Conservation (phyloP, 1,140 invertebrate species). For the Drosophila nikananu region DNA sequence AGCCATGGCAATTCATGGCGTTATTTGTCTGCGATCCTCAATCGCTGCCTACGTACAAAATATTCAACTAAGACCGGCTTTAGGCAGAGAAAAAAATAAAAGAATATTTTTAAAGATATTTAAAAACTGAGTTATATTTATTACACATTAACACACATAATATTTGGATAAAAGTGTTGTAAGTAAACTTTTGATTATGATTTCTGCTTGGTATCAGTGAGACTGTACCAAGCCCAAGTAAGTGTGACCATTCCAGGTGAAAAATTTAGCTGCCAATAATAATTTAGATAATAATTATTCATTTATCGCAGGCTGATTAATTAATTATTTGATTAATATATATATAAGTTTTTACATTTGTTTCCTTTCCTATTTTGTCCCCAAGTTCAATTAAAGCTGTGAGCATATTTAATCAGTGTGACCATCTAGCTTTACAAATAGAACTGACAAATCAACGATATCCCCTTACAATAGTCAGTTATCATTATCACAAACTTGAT, state of each 20-base stretch:
- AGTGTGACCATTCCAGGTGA: neutral
- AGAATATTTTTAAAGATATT: too few relatives aligned
- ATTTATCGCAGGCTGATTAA: too few relatives aligned
- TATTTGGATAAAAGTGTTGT: neutral
- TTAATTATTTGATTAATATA: too few relatives aligned
- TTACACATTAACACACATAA: neutral
- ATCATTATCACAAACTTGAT: neutral
- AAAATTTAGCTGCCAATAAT: too few relatives aligned
- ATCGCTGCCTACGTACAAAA: conserved; percentile 27
- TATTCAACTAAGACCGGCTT: conserved; percentile 11
- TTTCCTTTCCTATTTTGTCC: too few relatives aligned
- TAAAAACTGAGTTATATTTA: neutral
- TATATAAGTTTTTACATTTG: too few relatives aligned
- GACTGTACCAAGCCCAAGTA: neutral
- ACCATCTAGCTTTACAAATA: neutral
- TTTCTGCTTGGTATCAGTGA: neutral
- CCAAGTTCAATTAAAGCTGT: neutral
- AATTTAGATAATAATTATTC: too few relatives aligned
- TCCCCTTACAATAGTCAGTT: neutral
- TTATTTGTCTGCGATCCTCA: conserved; percentile 65
- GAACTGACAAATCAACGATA: neutral
- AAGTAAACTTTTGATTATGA: neutral
- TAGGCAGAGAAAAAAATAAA: neutral
- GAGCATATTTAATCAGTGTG: neutral
- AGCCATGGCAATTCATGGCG: conserved; percentile 33